phyloP scores from a whole-genome alignment of 2,888 invertebrate species.

The Spatulosminthurus flaviceps region DNA sequence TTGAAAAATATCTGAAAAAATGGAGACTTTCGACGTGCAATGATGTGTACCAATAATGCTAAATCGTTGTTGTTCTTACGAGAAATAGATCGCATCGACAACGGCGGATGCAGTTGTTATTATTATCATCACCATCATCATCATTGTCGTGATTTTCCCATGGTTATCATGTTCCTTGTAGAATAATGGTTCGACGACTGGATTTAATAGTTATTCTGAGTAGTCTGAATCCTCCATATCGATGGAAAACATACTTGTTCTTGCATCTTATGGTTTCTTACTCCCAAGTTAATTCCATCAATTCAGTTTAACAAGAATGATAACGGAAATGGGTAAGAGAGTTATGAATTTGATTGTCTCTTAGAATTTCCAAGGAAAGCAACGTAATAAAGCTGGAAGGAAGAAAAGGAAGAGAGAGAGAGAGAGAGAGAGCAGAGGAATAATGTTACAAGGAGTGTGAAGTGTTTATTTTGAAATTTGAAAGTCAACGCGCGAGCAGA shows the following conservation, averaged over 20 bases:
- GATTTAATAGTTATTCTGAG: slow-evolving; percentile 38
- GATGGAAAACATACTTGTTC: slow-evolving; percentile 21
- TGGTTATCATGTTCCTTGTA: slow-evolving; percentile 31
- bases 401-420: neutral
- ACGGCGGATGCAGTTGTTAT: slow-evolving; percentile 25
- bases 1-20: neutral
- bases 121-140: neutral
- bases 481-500: slow-evolving; percentile 40
- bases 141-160: slow-evolving; percentile 27
- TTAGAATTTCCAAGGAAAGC: slow-evolving; percentile 14
- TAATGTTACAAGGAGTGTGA: slow-evolving; percentile 28
- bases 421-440: slow-evolving; percentile 1
- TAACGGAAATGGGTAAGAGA: slow-evolving; percentile 21
- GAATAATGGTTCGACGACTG: slow-evolving; percentile 29
- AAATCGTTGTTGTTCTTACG: slow-evolving; percentile 27
- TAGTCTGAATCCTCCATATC: slow-evolving; percentile 33
- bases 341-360: slow-evolving; percentile 34
- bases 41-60: slow-evolving; percentile 31
- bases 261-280: slow-evolving; percentile 5
- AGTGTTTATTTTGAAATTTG: slow-evolving; percentile 34
- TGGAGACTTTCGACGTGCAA: slow-evolving; percentile 23
- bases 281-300: neutral
- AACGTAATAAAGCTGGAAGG: slow-evolving; percentile 25
- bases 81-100: slow-evolving; percentile 24
- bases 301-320: neutral